A percentile compares a stretch with the other conserved stretches of the same genome.
Conservation (phyloP, 2,113 vertebrate species). For the Lipophrys pholis region DNA sequence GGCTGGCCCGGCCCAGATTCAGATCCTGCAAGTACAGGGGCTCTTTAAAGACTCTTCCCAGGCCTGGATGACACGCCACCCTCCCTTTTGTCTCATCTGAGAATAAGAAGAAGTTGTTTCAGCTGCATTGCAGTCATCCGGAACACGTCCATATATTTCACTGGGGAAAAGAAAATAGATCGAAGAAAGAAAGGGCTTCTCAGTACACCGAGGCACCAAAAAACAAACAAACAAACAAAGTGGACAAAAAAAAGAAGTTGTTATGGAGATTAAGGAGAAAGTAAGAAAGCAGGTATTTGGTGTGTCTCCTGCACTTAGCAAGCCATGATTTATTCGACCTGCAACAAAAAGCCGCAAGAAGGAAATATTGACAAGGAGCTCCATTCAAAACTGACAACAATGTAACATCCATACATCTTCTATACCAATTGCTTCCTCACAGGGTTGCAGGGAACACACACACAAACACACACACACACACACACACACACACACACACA, state of each 20-base stretch:
- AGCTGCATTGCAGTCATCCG: slow-evolving; percentile 77
- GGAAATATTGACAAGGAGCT: too few relatives aligned
- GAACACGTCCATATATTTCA: slow-evolving; percentile 45
- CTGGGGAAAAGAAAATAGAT: slow-evolving; percentile 49
- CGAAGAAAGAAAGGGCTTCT: slow-evolving; percentile 44
- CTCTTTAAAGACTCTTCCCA: slow-evolving; percentile 29
- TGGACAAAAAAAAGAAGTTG: not conserved
- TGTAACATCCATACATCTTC: too few relatives aligned
- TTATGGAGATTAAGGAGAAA: slow-evolving; percentile 8
- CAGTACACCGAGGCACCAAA: slow-evolving; percentile 25
- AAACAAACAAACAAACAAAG: not conserved
- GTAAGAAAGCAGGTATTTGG: not conserved
- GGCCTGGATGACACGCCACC: slow-evolving; percentile 50
- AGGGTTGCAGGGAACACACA: too few relatives aligned
- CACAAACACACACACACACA: too few relatives aligned
- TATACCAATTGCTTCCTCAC: too few relatives aligned
- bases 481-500: too few relatives aligned
- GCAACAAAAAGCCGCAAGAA: slow-evolving; percentile 2
- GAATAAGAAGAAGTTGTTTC: slow-evolving; percentile 62
- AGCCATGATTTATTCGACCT: not conserved
- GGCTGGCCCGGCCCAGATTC: slow-evolving; percentile 13
- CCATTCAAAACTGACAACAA: too few relatives aligned
- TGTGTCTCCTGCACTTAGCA: slow-evolving; percentile 12
- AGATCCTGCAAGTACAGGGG: slow-evolving; percentile 36
- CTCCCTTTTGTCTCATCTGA: slow-evolving; percentile 50